Percentiles rank a stretch among this genome's conserved stretches.
Evolutionary conservation across 2,888 invertebrate species (phyloP).

Genomic region (Alloplasta piceator): DNA sequence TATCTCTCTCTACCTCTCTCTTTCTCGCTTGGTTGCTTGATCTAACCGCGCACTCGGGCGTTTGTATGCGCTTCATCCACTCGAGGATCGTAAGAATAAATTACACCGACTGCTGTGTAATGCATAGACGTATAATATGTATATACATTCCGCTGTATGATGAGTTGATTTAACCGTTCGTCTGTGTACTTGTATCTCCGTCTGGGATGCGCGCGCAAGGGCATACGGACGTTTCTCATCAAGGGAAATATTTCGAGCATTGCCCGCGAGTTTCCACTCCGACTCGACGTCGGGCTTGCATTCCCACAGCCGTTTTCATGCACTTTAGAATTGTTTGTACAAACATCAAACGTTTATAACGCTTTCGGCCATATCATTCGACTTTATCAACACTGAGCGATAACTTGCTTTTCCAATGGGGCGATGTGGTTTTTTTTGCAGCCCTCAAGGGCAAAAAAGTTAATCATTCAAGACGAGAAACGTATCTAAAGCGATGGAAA

Average conservation of each 20-base stretch:
- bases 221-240: conserved; percentile 29
- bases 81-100: conserved; percentile 38
- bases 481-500: too few relatives aligned
- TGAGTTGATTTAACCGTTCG: conserved; percentile 1
- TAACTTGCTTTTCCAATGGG: not conserved
- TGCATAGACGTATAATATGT: too few relatives aligned
- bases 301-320: not conserved
- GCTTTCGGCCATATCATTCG: not conserved
- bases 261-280: not conserved
- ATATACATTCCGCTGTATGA: conserved; percentile 1
- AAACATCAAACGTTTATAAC: conserved; percentile 12
- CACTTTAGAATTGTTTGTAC: conserved; percentile 12
- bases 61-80: not conserved
- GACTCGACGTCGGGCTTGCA: not conserved
- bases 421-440: too few relatives aligned
- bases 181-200: not conserved
- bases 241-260: conserved; percentile 8
- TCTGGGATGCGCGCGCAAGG: not conserved
- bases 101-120: not conserved
- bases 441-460: too few relatives aligned
- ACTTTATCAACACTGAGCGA: not conserved
- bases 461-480: too few relatives aligned
- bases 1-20: not conserved
- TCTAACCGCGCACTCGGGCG: not conserved
- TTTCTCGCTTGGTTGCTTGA: conserved; percentile 7